Conservation (phyloP, 2,797 vertebrate species). For the Phrynocephalus forsythii region DNA sequence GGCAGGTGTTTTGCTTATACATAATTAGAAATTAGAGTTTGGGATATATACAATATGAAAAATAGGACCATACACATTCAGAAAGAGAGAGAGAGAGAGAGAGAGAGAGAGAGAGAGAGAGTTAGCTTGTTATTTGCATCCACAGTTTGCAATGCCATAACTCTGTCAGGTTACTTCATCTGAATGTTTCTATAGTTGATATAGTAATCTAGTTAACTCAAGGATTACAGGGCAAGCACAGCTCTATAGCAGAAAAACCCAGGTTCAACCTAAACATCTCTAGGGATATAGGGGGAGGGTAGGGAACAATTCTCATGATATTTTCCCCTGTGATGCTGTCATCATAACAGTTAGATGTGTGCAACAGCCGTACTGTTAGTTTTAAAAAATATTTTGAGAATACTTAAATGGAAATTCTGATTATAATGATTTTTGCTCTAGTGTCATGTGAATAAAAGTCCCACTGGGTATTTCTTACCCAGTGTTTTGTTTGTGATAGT, state of each 20-base stretch:
- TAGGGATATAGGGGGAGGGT: no score
- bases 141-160: no score
- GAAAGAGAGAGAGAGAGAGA: no score
- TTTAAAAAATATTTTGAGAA: not conserved
- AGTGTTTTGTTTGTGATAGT: not conserved
- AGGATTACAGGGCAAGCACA: no score
- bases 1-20: constrained; percentile 55
- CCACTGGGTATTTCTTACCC: not conserved
- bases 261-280: no score
- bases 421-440: not conserved
- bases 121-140: no score
- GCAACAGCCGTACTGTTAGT: not conserved
- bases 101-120: no score
- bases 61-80: not conserved
- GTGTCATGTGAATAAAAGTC: not conserved
- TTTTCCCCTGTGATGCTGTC: not conserved
- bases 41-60: constrained; percentile 44
- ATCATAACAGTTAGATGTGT: not conserved
- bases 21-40: constrained; percentile 58
- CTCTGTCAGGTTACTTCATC: no score
- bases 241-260: no score
- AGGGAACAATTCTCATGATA: not conserved
- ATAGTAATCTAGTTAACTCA: no score
- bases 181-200: no score
- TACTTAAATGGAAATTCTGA: not conserved